Evolutionary conservation across 2,888 invertebrate genomes (phyloP), one percentile per base, ranked within the genome.

Genomic region (Andrena trimmerana): DNA sequence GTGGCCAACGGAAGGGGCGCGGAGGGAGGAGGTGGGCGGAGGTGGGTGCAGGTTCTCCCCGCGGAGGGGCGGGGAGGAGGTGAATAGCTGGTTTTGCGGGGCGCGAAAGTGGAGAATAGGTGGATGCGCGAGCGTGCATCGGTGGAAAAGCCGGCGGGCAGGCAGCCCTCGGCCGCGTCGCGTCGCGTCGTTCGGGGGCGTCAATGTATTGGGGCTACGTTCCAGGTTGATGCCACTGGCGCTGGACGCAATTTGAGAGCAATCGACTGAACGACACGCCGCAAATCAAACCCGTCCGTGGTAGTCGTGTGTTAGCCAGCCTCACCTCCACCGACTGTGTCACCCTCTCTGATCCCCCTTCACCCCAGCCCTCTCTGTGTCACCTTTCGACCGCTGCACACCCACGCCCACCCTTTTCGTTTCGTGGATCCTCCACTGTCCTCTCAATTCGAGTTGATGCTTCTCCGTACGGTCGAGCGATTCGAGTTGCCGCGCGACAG

Each of bases 231-330:
- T 91, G 91, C 86, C 89, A 86, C 82, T 83, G 84, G 90, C 86
- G 88, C 89, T 89, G 90, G 89, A 90, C 90, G 92, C 92, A 93
- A 93, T 93, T 93, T 91, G 91, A 91, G 91, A 91, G 92, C 93
- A 93, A 93, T 93, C 91, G 93, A 93, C 92, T 91, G 93, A 92
- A 93, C 93, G 93, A 93, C 92, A 92, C 90, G 92, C 92, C 92
- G 92, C 93, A 93, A 93, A 93, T 93, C 93, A 93, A 93, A 93
- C 90, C 89, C 89, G 87, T 86, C 88, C 83, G 89, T 90, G 80
- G 86, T 86, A 83, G 78, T 78, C 84, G 83, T 81, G 86, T 84
- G 85, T 79, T 77, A 78, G 79, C 80, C 70, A 10, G 63, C 66
- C 75, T 70, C 78, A 68, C 76, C 80, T 83, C 86, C 78, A 71